These are phyloP conservation scores for Psettodes erumei DNA, from an alignment of 2,113 vertebrate species.

Conservation along the genomic window DNA sequence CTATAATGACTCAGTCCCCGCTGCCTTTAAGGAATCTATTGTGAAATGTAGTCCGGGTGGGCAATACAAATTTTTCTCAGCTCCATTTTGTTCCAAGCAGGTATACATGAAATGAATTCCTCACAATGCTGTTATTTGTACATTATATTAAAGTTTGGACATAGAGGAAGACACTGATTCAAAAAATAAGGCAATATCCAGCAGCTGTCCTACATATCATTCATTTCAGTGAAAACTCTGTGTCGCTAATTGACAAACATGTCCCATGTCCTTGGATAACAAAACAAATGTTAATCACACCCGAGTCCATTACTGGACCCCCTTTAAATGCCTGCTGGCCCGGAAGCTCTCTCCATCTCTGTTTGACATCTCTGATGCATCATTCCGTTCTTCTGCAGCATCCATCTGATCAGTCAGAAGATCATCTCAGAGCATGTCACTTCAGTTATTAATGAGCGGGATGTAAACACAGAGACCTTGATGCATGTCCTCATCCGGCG, in stretches of 20 bases:
- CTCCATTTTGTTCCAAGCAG: too few relatives aligned
- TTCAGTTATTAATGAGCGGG: background rate
- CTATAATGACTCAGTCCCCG: slow-evolving; percentile 3
- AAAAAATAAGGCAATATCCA: too few relatives aligned
- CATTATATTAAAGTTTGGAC: background rate
- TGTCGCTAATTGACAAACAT: background rate
- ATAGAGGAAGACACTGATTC: too few relatives aligned
- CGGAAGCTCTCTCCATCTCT: background rate
- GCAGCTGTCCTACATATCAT: background rate
- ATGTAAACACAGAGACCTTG: background rate
- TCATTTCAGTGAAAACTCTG: background rate
- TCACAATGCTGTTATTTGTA: background rate
- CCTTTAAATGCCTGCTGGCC: background rate
- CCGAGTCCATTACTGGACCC: background rate
- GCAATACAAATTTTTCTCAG: background rate
- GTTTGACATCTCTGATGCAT: background rate
- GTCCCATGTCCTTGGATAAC: background rate
- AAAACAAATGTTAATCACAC: background rate
- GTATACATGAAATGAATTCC: background rate
- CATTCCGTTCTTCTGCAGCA: background rate
- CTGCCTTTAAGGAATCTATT: slow-evolving; percentile 12
- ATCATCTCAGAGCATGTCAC: background rate
- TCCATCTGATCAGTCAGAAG: background rate
- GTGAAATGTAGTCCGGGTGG: background rate
- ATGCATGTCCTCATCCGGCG: background rate